These are phyloP conservation scores for Kuschelorhynchus macadamiae DNA, from an alignment of 2,888 invertebrate genomes.

Conservation along the genomic window DNA sequence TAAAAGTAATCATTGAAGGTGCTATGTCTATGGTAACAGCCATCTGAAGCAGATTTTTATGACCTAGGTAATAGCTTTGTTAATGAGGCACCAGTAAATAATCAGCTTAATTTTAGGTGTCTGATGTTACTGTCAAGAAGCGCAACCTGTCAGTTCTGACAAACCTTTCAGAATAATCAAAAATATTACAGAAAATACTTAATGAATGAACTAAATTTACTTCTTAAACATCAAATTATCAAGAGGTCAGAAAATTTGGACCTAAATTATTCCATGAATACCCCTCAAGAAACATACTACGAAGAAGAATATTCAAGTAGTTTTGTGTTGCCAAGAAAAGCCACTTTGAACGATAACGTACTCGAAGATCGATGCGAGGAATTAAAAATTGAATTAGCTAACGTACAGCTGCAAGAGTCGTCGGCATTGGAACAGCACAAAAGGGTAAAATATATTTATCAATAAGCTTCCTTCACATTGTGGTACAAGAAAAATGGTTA, in stretches of 20 bases:
- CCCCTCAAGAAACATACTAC: constrained; percentile 29
- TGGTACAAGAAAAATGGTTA: neutral
- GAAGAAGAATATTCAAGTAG: constrained; percentile 35
- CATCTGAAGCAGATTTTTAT: no score
- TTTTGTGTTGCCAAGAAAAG: constrained; percentile 30
- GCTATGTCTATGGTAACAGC: no score
- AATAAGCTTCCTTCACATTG: no score
- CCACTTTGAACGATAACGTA: constrained; percentile 18
- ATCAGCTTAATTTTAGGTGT: no score
- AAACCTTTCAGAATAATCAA: no score
- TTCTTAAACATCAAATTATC: constrained; percentile 34
- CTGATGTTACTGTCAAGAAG: no score
- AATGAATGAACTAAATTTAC: constrained; percentile 29
- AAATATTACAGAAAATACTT: no score
- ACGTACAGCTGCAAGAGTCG: constrained; percentile 57
- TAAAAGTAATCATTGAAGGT: no score
- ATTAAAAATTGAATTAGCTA: constrained; percentile 56
- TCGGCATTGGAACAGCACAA: constrained; percentile 52
- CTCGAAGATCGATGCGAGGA: constrained; percentile 47
- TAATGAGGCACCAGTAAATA: no score
- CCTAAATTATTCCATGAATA: constrained; percentile 22
- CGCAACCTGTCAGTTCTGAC: no score
- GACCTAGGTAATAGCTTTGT: no score
- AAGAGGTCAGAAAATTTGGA: constrained; percentile 5
- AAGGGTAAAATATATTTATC: constrained; percentile 24